phyloP scores from a whole-genome alignment of 64 coral and sea anemone species.

The Acropora tenuis region DNA sequence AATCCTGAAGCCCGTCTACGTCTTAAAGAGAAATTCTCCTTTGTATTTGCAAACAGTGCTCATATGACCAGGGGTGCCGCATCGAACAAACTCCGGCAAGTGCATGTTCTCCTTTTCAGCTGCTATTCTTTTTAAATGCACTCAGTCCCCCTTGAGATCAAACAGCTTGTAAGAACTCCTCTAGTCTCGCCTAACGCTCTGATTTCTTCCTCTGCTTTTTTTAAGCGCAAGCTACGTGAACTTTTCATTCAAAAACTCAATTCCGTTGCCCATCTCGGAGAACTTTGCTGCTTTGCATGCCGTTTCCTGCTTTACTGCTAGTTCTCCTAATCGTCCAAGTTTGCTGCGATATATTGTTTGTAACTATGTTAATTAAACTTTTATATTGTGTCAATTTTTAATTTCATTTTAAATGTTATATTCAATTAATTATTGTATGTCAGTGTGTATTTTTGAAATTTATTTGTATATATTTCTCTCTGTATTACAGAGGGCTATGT shows the following conservation, averaged over 20 bases:
- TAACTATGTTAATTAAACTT: too few relatives aligned
- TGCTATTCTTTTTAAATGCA: slow-evolving; percentile 36
- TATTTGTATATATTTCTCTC: not conserved
- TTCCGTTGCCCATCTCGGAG: slow-evolving; percentile 31
- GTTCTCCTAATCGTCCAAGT: too few relatives aligned
- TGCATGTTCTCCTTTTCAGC: slow-evolving; percentile 2
- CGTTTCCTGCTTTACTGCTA: too few relatives aligned
- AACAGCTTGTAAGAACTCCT: slow-evolving; percentile 34
- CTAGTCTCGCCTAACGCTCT: slow-evolving; percentile 12
- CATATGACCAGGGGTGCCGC: slow-evolving; percentile 28
- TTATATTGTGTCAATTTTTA: too few relatives aligned
- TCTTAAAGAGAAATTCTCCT: slow-evolving; percentile 31
- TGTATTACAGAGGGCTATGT: not conserved
- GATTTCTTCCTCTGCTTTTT: not conserved
- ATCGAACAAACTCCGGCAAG: not conserved
- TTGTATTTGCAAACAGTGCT: slow-evolving; percentile 23
- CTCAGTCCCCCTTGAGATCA: slow-evolving; percentile 10
- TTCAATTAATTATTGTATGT: too few relatives aligned
- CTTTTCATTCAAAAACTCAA: not conserved
- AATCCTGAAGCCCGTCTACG: slow-evolving; percentile 19
- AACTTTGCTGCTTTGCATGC: too few relatives aligned
- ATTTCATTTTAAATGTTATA: too few relatives aligned
- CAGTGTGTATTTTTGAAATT: slow-evolving; percentile 10
- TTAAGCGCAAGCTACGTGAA: not conserved
- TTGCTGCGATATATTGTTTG: too few relatives aligned